A percentile compares a stretch with the other conserved stretches of the same genome.
phyloP scores from a whole-genome alignment of 2,888 invertebrate species.

The Callinectes sapidus region DNA sequence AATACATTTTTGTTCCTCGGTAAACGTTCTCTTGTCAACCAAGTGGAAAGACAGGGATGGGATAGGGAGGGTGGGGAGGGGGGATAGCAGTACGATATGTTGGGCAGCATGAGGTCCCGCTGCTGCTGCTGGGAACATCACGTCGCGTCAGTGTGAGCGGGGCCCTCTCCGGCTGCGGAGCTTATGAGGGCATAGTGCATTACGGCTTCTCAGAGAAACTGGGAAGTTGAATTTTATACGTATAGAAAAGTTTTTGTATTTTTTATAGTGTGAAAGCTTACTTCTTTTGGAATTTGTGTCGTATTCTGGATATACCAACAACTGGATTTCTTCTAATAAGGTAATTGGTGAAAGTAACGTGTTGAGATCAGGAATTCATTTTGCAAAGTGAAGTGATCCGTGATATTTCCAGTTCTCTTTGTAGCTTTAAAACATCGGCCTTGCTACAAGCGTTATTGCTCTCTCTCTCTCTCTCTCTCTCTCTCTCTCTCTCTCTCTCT shows the following conservation, averaged over 20 bases:
- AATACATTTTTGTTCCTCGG: background rate
- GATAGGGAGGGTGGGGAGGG: background rate
- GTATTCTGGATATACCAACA: constrained; percentile 6
- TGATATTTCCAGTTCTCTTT: background rate
- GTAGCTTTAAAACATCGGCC: background rate
- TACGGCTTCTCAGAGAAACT: background rate
- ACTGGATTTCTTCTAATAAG: background rate
- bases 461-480: too few species aligned
- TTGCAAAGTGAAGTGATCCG: background rate
- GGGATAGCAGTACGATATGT: constrained; percentile 36
- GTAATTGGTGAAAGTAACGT: constrained; percentile 15
- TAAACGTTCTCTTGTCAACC: constrained; percentile 36
- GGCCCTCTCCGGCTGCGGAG: background rate
- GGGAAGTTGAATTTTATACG: background rate
- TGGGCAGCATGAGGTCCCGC: background rate
- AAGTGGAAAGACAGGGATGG: background rate
- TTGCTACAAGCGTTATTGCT: too few species aligned
- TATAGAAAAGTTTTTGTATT: background rate
- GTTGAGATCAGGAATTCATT: background rate
- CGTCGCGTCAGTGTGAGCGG: constrained; percentile 10
- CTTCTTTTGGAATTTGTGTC: background rate
- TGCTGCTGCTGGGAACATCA: constrained; percentile 27
- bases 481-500: too few species aligned
- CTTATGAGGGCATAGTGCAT: background rate
- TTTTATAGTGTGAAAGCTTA: background rate